phyloP scores from a whole-genome alignment of 2,888 invertebrate genomes.

The Cephus nigrinus region DNA sequence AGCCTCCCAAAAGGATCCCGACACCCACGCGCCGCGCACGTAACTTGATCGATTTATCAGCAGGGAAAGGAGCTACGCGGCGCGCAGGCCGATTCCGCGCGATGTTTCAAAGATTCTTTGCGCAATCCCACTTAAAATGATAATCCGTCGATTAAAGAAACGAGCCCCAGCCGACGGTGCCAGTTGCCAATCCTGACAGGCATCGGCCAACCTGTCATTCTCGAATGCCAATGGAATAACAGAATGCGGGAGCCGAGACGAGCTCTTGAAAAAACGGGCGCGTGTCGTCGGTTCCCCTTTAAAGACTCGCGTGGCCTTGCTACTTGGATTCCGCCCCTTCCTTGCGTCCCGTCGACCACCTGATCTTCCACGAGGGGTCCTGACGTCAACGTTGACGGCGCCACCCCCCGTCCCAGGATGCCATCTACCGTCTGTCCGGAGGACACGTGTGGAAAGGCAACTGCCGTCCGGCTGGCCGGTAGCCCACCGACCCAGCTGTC shows the following conservation, averaged over 20 bases:
- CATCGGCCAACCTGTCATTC: too few relatives aligned
- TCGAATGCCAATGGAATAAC: too few relatives aligned
- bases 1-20: too few relatives aligned
- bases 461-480: not conserved
- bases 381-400: too few relatives aligned
- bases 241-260: too few relatives aligned
- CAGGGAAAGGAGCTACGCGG: not conserved
- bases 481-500: not conserved
- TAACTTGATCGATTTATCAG: conserved; percentile 15
- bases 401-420: too few relatives aligned
- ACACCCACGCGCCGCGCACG: not conserved
- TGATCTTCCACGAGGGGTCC: not conserved
- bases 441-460: too few relatives aligned
- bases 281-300: conserved; percentile 6
- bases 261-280: too few relatives aligned
- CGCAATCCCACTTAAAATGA: conserved; percentile 11
- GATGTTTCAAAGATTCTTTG: not conserved
- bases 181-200: too few relatives aligned
- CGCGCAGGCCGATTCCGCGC: not conserved
- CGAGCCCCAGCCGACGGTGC: not conserved
- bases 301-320: conserved; percentile 12
- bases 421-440: too few relatives aligned
- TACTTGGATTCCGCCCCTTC: not conserved
- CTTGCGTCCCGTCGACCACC: not conserved
- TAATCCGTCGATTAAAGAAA: conserved; percentile 14